phyloP scores from a whole-genome alignment of 2,888 invertebrate genomes.

The Agriopis aurantiaria region DNA sequence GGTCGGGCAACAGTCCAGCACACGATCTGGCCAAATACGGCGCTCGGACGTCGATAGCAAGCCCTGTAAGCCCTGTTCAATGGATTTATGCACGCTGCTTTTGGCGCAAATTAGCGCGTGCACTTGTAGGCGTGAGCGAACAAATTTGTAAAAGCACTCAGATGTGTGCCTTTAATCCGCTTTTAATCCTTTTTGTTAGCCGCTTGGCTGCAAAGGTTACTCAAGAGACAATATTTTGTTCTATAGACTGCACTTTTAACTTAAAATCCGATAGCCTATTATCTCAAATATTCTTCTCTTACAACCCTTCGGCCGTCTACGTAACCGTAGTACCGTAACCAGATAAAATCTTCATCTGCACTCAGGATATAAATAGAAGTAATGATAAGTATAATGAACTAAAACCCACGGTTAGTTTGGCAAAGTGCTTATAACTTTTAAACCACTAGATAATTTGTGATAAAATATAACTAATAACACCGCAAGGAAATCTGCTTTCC shows the following conservation, averaged over 20 bases:
- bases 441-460: too few relatives aligned
- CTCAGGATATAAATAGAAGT: too few relatives aligned
- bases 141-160: slow-evolving; percentile 69
- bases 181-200: slow-evolving; percentile 48
- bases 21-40: slow-evolving; percentile 81
- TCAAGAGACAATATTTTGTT: not conserved
- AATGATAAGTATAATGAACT: too few relatives aligned
- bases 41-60: slow-evolving; percentile 67
- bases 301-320: too few relatives aligned
- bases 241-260: not conserved
- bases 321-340: too few relatives aligned
- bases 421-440: too few relatives aligned
- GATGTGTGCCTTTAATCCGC: slow-evolving; percentile 45
- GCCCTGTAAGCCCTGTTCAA: slow-evolving; percentile 72
- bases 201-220: slow-evolving; percentile 5
- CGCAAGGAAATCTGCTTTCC: too few relatives aligned
- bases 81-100: slow-evolving; percentile 80
- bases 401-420: too few relatives aligned
- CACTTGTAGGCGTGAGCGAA: slow-evolving; percentile 75
- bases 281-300: too few relatives aligned
- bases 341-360: too few relatives aligned
- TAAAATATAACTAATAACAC: too few relatives aligned
- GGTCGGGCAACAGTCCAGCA: slow-evolving; percentile 55
- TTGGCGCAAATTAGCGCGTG: slow-evolving; percentile 81
- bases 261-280: too few relatives aligned